Conservation (phyloP, 30 jellyfish, hydroid and myxozoan genomes). For the Turritopsis rubra region DNA sequence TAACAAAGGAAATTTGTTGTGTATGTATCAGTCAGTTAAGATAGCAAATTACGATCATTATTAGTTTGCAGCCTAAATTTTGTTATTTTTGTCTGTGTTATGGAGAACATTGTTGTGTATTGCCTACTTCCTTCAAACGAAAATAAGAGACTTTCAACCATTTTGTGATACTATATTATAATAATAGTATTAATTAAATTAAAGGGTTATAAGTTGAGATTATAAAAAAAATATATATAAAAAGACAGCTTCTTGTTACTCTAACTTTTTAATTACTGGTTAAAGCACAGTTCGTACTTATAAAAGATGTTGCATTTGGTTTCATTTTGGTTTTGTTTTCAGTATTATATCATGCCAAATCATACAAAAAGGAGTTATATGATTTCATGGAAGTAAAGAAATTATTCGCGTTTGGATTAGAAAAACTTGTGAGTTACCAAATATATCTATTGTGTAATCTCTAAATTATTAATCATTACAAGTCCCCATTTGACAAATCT, state of each 20-base stretch:
- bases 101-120: no score
- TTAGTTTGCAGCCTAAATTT: no score
- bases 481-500: neutral
- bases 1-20: conserved; percentile 68
- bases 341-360: conserved; percentile 67
- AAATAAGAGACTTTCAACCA: no score
- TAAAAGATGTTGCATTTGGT: no score
- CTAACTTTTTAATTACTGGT: no score
- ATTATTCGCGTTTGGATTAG: conserved; percentile 90
- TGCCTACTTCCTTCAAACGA: no score
- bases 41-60: no score
- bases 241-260: no score
- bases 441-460: neutral
- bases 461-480: neutral
- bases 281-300: no score
- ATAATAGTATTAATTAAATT: neutral
- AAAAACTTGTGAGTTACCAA: conserved; percentile 50
- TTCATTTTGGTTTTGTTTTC: neutral
- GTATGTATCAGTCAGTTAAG: conserved; percentile 36
- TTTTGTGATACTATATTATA: no score
- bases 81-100: neutral
- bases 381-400: conserved; percentile 78
- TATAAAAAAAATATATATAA: neutral
- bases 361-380: conserved; percentile 68
- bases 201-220: neutral